Evolutionary conservation across 2,797 vertebrate species (phyloP).

Genomic region (Cetoscarus ocellatus): DNA sequence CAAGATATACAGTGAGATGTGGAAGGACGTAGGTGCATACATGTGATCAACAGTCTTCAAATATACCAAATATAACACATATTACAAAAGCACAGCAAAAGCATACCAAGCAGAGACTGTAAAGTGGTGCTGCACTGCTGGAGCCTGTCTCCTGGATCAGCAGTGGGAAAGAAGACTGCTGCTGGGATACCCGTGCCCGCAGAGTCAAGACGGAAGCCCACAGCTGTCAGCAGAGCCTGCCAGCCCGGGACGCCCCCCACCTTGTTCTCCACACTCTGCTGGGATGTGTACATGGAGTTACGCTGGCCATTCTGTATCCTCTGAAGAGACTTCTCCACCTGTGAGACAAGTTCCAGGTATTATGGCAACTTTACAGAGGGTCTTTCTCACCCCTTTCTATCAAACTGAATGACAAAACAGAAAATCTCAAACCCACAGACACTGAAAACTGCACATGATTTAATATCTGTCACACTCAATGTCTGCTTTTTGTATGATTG

Average conservation of each 20-base stretch:
- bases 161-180: constrained; percentile 96
- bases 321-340: constrained; percentile 99
- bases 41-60: neutral
- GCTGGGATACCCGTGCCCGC: constrained; percentile 92
- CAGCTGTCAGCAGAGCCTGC: constrained; percentile 95
- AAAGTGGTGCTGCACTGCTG: constrained; percentile 98
- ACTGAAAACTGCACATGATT: no score
- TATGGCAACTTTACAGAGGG: no score
- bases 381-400: no score
- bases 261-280: constrained; percentile 99
- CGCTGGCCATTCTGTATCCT: constrained; percentile 98
- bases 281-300: constrained; percentile 99
- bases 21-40: neutral
- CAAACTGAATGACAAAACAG: no score
- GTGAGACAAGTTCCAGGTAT: constrained; percentile 24
- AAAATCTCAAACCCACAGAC: no score
- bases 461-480: no score
- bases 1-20: constrained; percentile 7
- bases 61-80: neutral
- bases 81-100: neutral
- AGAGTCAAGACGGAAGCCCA: constrained; percentile 96
- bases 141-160: constrained; percentile 94
- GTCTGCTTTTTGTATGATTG: no score
- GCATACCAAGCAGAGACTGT: constrained; percentile 94
- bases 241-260: constrained; percentile 96